Conservation (phyloP, 2,113 vertebrate genomes). For the Lepus europaeus region DNA sequence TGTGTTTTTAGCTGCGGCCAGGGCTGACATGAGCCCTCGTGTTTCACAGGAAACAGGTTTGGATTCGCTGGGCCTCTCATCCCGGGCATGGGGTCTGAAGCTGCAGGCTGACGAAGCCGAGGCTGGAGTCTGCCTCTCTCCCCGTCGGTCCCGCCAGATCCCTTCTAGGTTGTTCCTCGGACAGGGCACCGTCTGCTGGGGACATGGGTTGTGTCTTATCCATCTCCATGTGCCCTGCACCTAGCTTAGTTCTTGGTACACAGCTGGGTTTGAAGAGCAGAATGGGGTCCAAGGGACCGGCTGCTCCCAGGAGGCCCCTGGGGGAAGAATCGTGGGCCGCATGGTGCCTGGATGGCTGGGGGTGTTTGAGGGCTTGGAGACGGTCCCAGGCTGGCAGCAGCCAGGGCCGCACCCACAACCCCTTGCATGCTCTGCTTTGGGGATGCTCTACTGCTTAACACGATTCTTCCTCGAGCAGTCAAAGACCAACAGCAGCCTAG, state of each 20-base stretch:
- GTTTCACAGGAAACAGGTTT: neutral
- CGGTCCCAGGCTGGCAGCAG: neutral
- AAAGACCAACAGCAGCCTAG: neutral
- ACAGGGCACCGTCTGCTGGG: neutral
- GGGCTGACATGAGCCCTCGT: no score
- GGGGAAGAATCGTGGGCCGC: neutral
- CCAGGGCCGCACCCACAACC: no score
- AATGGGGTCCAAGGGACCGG: neutral
- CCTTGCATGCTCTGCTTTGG: accelerated
- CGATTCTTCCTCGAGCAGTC: neutral
- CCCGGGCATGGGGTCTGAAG: neutral
- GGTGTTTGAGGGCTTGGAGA: neutral
- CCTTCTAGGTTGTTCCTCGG: neutral
- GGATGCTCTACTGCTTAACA: neutral
- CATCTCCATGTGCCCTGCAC: neutral
- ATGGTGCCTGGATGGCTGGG: neutral
- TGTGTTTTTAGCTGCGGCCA: neutral
- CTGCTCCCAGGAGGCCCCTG: neutral
- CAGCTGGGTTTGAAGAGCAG: neutral
- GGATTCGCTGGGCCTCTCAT: neutral
- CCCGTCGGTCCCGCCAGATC: neutral
- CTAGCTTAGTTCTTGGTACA: neutral
- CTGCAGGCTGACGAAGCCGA: neutral
- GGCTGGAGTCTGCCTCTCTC: neutral
- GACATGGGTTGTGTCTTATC: neutral